Conservation (phyloP, 2,797 vertebrate species). For the Ceryle rudis region DNA sequence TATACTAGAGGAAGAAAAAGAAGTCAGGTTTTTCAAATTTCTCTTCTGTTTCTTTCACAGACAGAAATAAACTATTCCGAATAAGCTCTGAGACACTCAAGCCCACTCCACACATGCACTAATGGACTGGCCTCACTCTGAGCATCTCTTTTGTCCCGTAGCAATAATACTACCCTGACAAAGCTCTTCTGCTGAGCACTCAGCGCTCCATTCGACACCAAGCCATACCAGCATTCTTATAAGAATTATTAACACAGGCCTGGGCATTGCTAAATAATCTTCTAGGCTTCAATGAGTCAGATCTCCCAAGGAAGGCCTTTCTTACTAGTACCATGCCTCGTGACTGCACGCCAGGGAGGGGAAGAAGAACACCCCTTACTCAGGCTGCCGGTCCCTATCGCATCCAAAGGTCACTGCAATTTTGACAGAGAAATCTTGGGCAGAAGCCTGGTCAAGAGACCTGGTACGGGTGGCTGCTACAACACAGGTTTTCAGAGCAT, state of each 20-base stretch:
- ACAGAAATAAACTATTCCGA: not conserved
- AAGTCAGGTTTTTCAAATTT: not conserved
- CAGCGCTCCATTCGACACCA: not conserved
- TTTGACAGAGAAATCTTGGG: not conserved
- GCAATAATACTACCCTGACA: not conserved
- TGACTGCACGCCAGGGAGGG: not conserved
- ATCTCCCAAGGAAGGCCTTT: not conserved
- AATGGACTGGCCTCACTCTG: not conserved
- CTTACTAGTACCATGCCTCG: not conserved
- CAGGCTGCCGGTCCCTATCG: not conserved
- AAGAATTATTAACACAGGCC: not conserved
- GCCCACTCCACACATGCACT: not conserved
- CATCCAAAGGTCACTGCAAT: not conserved
- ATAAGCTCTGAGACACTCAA: not conserved
- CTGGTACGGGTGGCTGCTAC: not conserved
- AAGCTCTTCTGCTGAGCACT: not conserved
- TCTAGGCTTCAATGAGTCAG: not conserved
- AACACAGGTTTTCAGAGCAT: not conserved
- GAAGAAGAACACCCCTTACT: not conserved
- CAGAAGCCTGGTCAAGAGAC: not conserved
- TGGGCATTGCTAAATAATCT: not conserved
- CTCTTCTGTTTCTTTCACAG: not conserved
- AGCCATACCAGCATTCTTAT: not conserved
- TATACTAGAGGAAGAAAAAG: conserved; percentile 71
- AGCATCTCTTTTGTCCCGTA: not conserved